Evolutionary conservation across 2,113 vertebrate genomes (phyloP).

Genomic region (Elgaria multicarinata): DNA sequence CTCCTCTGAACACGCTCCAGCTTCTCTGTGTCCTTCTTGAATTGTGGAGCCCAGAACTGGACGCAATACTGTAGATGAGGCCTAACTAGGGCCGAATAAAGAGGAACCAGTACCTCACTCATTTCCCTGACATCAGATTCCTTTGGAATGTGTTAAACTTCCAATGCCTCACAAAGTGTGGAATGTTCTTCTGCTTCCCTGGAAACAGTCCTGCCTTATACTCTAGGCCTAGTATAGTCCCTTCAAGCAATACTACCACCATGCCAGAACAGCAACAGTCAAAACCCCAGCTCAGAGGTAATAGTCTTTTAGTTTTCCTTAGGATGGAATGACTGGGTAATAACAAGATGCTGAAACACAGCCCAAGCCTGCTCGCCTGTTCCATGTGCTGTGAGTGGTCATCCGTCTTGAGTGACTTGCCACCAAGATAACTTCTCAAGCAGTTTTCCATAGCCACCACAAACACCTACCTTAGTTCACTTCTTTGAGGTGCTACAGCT

Average conservation of each 20-base stretch:
- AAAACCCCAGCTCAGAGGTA: neutral
- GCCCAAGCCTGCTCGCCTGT: neutral
- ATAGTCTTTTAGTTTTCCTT: neutral
- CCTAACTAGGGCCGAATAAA: too few species aligned
- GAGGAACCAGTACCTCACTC: too few species aligned
- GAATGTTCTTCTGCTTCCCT: conserved; percentile 14
- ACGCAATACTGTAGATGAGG: too few species aligned
- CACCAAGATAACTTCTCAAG: neutral
- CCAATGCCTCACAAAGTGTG: conserved; percentile 41
- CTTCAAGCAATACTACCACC: neutral
- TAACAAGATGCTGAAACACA: too few species aligned
- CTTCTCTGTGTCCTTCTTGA: too few species aligned
- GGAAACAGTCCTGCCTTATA: neutral
- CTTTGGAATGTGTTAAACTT: conserved; percentile 2
- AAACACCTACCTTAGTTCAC: neutral
- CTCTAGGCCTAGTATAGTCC: neutral
- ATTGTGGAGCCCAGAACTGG: too few species aligned
- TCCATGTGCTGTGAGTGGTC: neutral
- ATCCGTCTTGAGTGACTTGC: neutral
- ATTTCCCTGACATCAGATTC: neutral
- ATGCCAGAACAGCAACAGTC: neutral
- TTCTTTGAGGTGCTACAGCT: neutral
- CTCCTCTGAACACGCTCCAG: too few species aligned
- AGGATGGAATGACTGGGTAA: neutral
- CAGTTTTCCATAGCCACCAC: neutral